Conservation (phyloP, 2,797 vertebrate species). For the Tenualosa thibaudeaui region DNA sequence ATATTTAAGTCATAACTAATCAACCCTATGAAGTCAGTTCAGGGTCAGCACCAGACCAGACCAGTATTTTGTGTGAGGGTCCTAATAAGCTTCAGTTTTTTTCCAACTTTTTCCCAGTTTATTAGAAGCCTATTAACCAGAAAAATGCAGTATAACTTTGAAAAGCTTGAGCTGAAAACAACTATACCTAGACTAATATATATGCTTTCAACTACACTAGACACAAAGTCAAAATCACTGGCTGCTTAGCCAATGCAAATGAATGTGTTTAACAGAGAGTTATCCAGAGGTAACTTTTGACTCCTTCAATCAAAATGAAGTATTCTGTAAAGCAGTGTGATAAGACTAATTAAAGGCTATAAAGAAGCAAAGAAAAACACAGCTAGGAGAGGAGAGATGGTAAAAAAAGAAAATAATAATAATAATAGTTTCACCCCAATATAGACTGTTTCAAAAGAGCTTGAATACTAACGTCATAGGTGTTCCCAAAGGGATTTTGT, state of each 20-base stretch:
- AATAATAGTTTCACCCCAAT: too few species aligned
- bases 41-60: background rate
- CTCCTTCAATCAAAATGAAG: background rate
- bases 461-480: too few species aligned
- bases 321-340: background rate
- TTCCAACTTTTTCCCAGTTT: background rate
- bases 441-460: background rate
- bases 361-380: background rate
- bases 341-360: background rate
- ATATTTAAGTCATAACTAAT: background rate
- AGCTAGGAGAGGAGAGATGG: background rate
- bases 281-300: background rate
- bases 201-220: background rate
- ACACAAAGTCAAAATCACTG: background rate
- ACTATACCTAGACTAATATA: background rate
- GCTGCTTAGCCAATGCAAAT: background rate
- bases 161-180: background rate
- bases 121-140: background rate
- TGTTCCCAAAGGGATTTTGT: too few species aligned
- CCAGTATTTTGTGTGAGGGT: background rate
- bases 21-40: background rate
- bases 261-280: background rate
- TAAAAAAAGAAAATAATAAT: too few species aligned
- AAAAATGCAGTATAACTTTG: background rate
- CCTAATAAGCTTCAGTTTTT: background rate